phyloP scores from a whole-genome alignment of 2,113 vertebrate genomes.

The Pachycephala philippinensis region DNA sequence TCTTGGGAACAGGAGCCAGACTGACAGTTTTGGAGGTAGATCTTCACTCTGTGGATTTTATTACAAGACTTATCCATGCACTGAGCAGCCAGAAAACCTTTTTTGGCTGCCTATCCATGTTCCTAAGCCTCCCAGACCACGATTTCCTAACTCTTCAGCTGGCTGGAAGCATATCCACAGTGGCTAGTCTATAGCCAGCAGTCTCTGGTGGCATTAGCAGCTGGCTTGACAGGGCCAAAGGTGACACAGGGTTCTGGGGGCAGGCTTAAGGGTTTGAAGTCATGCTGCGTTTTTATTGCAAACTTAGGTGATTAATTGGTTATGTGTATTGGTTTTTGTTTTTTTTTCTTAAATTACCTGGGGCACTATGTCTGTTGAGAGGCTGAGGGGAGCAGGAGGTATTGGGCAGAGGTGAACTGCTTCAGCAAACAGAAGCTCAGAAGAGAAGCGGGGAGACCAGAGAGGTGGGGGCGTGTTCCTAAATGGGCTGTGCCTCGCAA shows the following conservation, averaged over 20 bases:
- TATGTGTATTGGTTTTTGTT: not conserved
- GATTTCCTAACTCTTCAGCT: not conserved
- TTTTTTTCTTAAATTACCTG: not conserved
- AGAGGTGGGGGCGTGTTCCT: accelerated
- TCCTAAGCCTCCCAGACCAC: not conserved
- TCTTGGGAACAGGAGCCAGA: not conserved
- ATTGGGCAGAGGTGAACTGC: not conserved
- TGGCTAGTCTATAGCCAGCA: not conserved
- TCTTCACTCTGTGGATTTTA: not conserved
- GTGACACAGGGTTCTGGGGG: not conserved
- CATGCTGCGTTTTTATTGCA: not conserved
- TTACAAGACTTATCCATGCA: not conserved
- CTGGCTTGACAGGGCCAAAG: not conserved
- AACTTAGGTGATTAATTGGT: not conserved
- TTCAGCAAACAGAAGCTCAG: not conserved
- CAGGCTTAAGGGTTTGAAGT: not conserved
- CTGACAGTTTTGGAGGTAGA: not conserved
- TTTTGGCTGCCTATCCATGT: not conserved
- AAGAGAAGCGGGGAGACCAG: accelerated
- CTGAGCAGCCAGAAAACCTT: not conserved
- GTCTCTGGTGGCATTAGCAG: not conserved
- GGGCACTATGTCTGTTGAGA: not conserved
- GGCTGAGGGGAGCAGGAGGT: not conserved
- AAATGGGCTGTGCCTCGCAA: not conserved
- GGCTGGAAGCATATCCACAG: not conserved